Evolutionary conservation across 2,113 vertebrate species (phyloP), one percentile per base, ranked within the genome.

Genomic region (Scartelaos histophorus): DNA sequence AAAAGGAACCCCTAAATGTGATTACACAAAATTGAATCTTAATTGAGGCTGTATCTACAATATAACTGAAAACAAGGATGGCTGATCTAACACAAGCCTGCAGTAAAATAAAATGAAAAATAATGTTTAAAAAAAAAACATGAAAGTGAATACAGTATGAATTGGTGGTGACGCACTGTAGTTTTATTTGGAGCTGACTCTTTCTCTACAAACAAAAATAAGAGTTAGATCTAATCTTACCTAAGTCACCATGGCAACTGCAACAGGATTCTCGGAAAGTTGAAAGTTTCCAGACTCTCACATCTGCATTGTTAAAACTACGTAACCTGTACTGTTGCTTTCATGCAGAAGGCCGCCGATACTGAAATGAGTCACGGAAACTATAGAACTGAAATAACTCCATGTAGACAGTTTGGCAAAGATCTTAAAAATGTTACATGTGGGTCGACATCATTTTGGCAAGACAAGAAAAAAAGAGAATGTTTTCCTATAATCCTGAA

Each of bases 1-100:
- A 70, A 78, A 69, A 89, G 53, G 54, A 74, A 66, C 70, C 70
- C 75, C 61, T 53, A 82, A 80, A 84, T 46, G 67, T 86, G 81
- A 88, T 90, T 90, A 80, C 80, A 74, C 68, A 79, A 87, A 85
- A 87, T 75, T 74, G 38, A 86, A 88, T 90, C 81, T 88, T 78
- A 90, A 89, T 85, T 75, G 76, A 57, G 71, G 57, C 75, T 86
- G 67, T 71, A 62, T 79, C 73, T 70, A 61, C 74, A 45, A 72
- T 70, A 43, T 3, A 17, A 60, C 53, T 69, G 43, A 76, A 88
- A 83, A 69, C 19, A 58, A 10, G 67, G 56, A 69, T 49, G 45
- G 60, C n/a, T 47, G 66, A 43, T 29, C 17, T n/a, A 25, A 54
- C 16, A 49, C 29, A 29, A 29, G 24, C 21, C 22, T 2, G 0